Base-by-base conservation (phyloP, 2,888 invertebrate genomes). In the Nemotelus nigrinus region DNA sequence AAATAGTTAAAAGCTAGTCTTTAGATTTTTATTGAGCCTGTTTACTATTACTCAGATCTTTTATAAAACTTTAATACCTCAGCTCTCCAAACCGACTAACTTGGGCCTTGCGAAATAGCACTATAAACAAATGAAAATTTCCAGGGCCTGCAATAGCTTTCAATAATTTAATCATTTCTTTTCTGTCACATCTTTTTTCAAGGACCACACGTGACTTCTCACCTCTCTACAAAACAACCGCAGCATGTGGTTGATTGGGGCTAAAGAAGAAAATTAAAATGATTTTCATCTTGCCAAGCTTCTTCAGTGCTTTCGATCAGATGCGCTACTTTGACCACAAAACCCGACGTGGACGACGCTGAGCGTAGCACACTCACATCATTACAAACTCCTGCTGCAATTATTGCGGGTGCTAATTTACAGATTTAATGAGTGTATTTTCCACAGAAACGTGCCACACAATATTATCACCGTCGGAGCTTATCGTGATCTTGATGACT, bases 381-480 rank as follows among this genome's bases (percentile, higher is more conserved):
- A 53, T 55, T 4, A 53, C 55, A 70, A 55, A 43, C 55, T 55
- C 55, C 55, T 50, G 25, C n/a, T 55, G 70, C 63, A 47, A 74
- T 74, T 74, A 74, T 60, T 60, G 60, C 10, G 63, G 63, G 74
- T 60, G 74, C 74, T 74, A 74, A 74, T 74, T 74, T 74, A 63
- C 74, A 6, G 63, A 74, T 74, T 63, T 74, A 74, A 74, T 74
- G 74, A 74, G 74, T 60, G 57, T 10, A 41, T 70, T 55, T 70
- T 55, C 70, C 70, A 25, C 50, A 55, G 55, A 70, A 70, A 70
- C 70, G 70, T 70, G 70, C 70, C 70, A 70, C 53, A 44, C 25
- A 53, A 53, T 7, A 50, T 70, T 25, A 50, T 48, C 53, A 68
- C 10, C 10, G 7, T 41, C 48, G 68, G 25, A 50, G 50, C 41